Conservation (phyloP, 2,888 invertebrate species). For the Sepioteuthis lessoniana region DNA sequence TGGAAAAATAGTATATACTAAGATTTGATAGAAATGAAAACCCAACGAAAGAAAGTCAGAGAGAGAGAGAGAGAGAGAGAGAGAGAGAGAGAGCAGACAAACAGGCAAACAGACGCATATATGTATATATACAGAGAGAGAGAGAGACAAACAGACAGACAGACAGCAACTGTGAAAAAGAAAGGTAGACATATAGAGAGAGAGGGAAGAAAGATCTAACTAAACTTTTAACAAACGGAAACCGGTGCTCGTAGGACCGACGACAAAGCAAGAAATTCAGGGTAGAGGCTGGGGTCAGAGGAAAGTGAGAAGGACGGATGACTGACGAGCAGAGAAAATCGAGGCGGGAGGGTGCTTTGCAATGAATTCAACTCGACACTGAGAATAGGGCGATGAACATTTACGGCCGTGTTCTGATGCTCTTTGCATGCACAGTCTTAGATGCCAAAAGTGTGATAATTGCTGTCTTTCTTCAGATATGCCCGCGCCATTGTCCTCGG, state of each 20-base stretch:
- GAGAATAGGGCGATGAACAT: neutral
- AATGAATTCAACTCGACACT: neutral
- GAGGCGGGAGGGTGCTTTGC: neutral
- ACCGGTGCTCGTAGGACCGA: neutral
- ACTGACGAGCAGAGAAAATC: neutral
- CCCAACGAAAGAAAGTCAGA: too few relatives aligned
- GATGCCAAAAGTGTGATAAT: neutral
- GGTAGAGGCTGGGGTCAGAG: neutral
- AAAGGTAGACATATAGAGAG: neutral
- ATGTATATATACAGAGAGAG: too few relatives aligned
- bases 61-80: too few relatives aligned
- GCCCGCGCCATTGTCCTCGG: neutral
- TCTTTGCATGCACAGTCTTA: neutral
- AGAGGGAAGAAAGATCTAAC: neutral
- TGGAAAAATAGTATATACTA: too few relatives aligned
- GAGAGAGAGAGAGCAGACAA: too few relatives aligned
- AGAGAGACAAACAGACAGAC: too few relatives aligned
- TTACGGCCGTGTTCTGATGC: neutral
- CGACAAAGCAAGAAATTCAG: neutral
- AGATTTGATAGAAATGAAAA: too few relatives aligned
- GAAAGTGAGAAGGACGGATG: neutral
- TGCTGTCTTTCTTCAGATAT: conserved; percentile 20
- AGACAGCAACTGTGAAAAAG: too few relatives aligned
- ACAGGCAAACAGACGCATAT: too few relatives aligned
- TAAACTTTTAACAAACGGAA: neutral